phyloP scores from a whole-genome alignment of 2,113 vertebrate genomes.

The Tenrec ecaudatus region DNA sequence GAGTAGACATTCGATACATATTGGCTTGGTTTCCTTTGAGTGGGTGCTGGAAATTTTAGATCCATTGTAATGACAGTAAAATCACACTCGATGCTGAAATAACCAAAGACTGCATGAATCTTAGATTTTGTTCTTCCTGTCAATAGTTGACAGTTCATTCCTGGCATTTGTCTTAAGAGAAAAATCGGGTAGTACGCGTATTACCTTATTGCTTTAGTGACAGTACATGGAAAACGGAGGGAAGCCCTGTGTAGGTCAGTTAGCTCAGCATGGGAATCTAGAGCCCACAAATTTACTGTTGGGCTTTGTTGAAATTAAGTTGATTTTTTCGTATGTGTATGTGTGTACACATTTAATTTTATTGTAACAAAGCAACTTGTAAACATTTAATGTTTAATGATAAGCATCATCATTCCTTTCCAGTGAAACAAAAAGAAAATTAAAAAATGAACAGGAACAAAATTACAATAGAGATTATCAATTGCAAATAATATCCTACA shows the following conservation, averaged over 20 bases:
- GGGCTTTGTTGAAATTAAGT: background rate
- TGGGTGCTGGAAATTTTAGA: background rate
- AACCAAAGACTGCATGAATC: background rate
- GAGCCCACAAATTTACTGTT: accelerated
- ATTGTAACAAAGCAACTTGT: too few relatives aligned
- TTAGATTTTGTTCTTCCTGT: background rate
- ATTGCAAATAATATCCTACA: too few relatives aligned
- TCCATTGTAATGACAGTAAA: background rate
- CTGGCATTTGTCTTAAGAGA: background rate
- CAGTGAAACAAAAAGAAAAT: too few relatives aligned
- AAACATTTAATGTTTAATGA: too few relatives aligned
- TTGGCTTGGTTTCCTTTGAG: background rate
- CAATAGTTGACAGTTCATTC: background rate
- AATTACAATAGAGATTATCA: too few relatives aligned
- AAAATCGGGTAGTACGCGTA: background rate
- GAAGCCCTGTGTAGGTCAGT: background rate
- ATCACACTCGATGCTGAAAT: background rate
- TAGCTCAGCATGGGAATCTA: background rate
- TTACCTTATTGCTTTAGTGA: background rate
- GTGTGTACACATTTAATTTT: too few relatives aligned
- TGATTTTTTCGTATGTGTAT: too few relatives aligned
- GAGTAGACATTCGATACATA: background rate
- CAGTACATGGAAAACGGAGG: too few relatives aligned
- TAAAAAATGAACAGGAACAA: too few relatives aligned
- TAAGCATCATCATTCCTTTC: too few relatives aligned